Evolutionary conservation across 2,113 vertebrate genomes (phyloP), one percentile per base, ranked within the genome.

Genomic region (Oryzias curvinotus): DNA sequence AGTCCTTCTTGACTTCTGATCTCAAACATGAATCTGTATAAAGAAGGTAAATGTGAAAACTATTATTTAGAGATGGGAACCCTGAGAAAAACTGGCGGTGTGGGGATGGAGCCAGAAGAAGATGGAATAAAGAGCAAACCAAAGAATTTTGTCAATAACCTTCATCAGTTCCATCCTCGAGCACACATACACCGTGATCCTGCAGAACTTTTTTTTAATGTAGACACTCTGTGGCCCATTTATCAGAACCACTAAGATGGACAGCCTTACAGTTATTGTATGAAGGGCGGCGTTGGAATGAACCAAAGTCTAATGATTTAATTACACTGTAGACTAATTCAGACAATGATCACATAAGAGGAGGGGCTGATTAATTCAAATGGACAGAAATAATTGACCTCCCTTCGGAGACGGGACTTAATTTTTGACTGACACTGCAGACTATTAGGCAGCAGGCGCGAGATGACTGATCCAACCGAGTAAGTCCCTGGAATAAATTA

Each of bases 191-290:
- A 19, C 21, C 71, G 62, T 5, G 1, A 59, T 65, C 57, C 56
- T 73, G 80, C 74, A 73, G 52, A 65, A 57, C 28, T 67, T 77
- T 82, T 86, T 87, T 86, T 85, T 86, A 87, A 36, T 13, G 36
- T 87, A 87, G 88, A 68, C 56, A 64, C 50, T 17, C 48, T 59
- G 77, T 84, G 85, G 61, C 66, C 85, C 68, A 90, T 86, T 87
- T 86, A 82, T 50, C 25, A 73, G 78, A 78, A 86, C 74, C 78
- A 45, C 60, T 30, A 52, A 66, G 42, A 65, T 1, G 3, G 36
- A 42, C 30, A 65, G 36, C 23, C 3, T 1, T 54, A 48, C 26
- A 18, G 19, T 56, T 50, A 68, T 55, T 25, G 25, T 30, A 18
- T 8, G 17, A 30, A 71, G 48, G 49, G 46, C 52, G 54, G 52